Evolutionary conservation across 2,888 invertebrate species (phyloP).

Genomic region (Icerya purchasi): DNA sequence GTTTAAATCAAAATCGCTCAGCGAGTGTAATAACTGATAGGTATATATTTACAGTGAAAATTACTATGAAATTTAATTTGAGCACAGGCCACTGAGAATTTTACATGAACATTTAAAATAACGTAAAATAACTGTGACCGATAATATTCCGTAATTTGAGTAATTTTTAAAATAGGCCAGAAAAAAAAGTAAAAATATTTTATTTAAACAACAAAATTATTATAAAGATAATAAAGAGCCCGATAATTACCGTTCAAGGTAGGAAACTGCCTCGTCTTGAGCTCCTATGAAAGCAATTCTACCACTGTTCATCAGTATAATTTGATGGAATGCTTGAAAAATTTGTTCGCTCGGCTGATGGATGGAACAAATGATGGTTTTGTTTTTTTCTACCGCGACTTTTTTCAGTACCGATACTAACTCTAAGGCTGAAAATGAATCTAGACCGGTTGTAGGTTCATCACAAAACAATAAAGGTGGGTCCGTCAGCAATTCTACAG

Average conservation of each 20-base stretch:
- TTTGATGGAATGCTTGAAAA: conserved; percentile 2
- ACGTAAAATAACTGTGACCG: too few species aligned
- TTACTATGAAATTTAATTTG: too few species aligned
- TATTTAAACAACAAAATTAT: too few species aligned
- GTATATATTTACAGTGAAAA: too few species aligned
- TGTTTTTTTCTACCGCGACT: conserved; percentile 37
- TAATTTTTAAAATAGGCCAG: too few species aligned
- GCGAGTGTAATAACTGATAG: too few species aligned
- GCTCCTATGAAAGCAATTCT: conserved; percentile 57
- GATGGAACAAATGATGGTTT: conserved; percentile 4
- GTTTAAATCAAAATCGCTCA: too few species aligned
- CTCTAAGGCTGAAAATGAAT: conserved; percentile 77
- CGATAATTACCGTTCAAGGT: conserved; percentile 40
- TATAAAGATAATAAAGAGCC: neutral
- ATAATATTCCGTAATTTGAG: too few species aligned
- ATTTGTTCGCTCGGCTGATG: conserved; percentile 3
- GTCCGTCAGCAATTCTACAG: conserved; percentile 74
- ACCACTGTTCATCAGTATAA: neutral
- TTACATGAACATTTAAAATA: too few species aligned
- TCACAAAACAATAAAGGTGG: conserved; percentile 84
- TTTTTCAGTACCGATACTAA: conserved; percentile 46
- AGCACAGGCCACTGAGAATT: too few species aligned
- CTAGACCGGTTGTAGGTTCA: conserved; percentile 84
- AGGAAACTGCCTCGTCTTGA: conserved; percentile 36
- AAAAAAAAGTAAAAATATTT: too few species aligned